Base-by-base conservation (phyloP, 2,888 invertebrate genomes). In the Spilosoma lubricipeda region DNA sequence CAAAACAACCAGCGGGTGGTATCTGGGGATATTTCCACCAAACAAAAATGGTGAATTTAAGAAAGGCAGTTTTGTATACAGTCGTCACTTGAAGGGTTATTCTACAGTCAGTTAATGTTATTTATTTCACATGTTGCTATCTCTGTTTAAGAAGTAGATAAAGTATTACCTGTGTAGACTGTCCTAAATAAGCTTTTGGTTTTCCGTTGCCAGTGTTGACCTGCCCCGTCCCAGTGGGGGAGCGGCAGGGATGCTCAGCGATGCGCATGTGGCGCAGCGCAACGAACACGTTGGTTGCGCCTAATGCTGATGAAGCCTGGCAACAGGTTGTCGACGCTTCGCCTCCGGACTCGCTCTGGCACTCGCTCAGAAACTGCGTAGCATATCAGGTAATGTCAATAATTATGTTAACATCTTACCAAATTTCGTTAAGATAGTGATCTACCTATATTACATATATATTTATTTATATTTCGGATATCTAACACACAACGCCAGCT, bases 361-460 rank as follows among this genome's bases (percentile, higher is more conserved):
- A 95, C 76, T 93, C 94, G 5, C 87, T 95, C 0, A 85, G 90
- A 74, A 94, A 95, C 87, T 95, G 95, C 71, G 92, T 94, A 20
- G 92, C 93, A 33, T 93, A 95, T 77, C 95, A 95, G 92, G 95
- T 94, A 76, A 45, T 20, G n/a, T 1, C 27, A 42, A 33, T 4
- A 5, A 42, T 5, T 13, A n/a, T 3, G n/a, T 3, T 59, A 59
- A 59, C 3, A 59, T 13, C 59, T 59, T 59, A 30, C 27, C 0
- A 59, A 27, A 4, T 27, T 59, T 15, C 59, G 15, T 59, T 27
- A 59, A 15, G 59, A 59, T 59, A 59, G n/a, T 56, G 11, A n/a
- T 4, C 13, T 11, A 11, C 13, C 11, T 13, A 42, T 42, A 42
- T 9, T 11, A 11, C 13, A 42, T 13, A 42, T 42, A 42, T 13